phyloP scores from a whole-genome alignment of 2,888 invertebrate genomes.

The Lepidonotus clava region DNA sequence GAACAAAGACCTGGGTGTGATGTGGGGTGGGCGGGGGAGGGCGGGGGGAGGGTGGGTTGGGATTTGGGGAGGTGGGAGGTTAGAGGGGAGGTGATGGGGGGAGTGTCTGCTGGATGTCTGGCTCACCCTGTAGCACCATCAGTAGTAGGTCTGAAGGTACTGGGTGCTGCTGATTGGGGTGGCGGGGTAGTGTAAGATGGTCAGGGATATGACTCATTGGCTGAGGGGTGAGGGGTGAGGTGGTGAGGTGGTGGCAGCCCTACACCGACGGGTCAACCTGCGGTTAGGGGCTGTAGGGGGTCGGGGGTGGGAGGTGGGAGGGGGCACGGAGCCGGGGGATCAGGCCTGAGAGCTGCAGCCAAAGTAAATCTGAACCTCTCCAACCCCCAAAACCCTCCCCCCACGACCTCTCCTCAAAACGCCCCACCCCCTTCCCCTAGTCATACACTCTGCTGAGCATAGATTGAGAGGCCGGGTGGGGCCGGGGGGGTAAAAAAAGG shows the following conservation, averaged over 20 bases:
- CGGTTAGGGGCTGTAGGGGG: conserved; percentile 7
- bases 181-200: neutral
- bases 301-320: neutral
- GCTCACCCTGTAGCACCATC: too few relatives aligned
- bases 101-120: too few relatives aligned
- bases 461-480: neutral
- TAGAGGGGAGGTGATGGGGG: neutral
- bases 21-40: neutral
- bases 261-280: conserved; percentile 24
- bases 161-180: neutral
- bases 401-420: neutral
- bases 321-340: too few relatives aligned
- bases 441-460: neutral
- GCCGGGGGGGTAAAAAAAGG: neutral
- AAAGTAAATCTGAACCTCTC: too few relatives aligned
- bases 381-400: neutral
- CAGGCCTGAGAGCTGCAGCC: too few relatives aligned
- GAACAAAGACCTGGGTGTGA: neutral
- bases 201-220: conserved; percentile 40
- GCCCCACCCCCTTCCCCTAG: neutral
- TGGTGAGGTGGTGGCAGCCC: neutral
- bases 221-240: conserved; percentile 28
- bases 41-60: neutral
- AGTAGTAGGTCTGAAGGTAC: too few relatives aligned
- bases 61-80: neutral